These are phyloP conservation scores for Phrynocephalus forsythii DNA, from an alignment of 2,797 vertebrate species.

Conservation along the genomic window DNA sequence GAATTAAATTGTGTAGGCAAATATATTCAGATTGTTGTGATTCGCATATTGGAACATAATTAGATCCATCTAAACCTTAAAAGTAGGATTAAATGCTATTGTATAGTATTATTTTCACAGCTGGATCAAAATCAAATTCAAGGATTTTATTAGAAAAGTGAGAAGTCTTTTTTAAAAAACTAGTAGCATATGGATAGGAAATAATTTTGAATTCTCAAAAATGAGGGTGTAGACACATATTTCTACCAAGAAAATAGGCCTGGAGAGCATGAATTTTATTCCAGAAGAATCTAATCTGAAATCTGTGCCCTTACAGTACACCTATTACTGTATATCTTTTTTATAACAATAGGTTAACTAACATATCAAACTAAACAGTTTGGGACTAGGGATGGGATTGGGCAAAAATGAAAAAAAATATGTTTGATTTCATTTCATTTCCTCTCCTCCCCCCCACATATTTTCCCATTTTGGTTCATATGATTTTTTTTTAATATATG, in stretches of 20 bases:
- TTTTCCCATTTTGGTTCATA: no score
- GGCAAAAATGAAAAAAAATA: no score
- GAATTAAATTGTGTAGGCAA: neutral
- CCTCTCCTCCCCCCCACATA: no score
- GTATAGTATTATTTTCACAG: conserved; percentile 24
- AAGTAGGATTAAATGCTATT: neutral
- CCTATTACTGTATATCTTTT: neutral
- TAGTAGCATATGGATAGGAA: neutral
- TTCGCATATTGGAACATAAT: neutral
- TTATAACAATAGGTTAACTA: neutral
- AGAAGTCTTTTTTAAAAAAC: neutral
- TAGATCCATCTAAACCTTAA: neutral
- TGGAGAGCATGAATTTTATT: neutral
- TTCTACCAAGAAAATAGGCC: neutral
- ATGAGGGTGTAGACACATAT: neutral
- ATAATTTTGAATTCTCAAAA: neutral
- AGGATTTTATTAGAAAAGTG: conserved; percentile 1
- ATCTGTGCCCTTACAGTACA: neutral
- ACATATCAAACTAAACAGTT: no score
- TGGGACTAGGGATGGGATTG: no score
- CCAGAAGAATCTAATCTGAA: neutral
- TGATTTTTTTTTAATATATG: no score
- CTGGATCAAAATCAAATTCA: conserved; percentile 6
- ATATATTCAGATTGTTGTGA: neutral
- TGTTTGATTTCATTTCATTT: no score